Base-by-base conservation (phyloP, 2,888 invertebrate species). In the Anoplius nigerrimus region DNA sequence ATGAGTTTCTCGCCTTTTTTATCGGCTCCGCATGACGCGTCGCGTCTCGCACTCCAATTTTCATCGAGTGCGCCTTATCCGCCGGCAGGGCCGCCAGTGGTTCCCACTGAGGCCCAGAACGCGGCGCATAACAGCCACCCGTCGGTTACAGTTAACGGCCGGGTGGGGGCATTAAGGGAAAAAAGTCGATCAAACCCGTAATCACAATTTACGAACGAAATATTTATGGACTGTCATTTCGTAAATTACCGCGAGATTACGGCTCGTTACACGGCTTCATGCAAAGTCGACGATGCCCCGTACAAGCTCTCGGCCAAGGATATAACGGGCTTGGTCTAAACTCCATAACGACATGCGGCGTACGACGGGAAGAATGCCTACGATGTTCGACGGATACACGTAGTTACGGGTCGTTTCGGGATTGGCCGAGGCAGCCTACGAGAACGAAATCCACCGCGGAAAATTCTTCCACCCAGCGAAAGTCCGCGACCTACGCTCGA, bases 141-240 rank as follows among this genome's bases (percentile, higher is more conserved):
- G 34, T 34, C 34, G 11, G 34, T 34, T 34, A 34, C 34, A 34
- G 34, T 34, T 34, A 34, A 34, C 4, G 11, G 34, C 34, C 4
- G 34, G 34, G 34, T 34, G 34, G 34, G 34, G 34, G 34, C 34
- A 34, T 34, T 34, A 34, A 34, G 34, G 4, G 56, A 18, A 42
- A 1, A 11, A 52, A 64, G 59, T 67, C 70, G 72, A 78, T 74
- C 74, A 61, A 71, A 71, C 76, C 78, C 67, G 64, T 76, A 78
- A 78, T 78, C 78, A 75, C 62, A 72, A 72, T 78, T 78, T 78
- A 71, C 72, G 72, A 64, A 74, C 76, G 71, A 78, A 78, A 78
- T 78, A 78, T 78, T 78, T 76, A 78, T 75, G 75, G 65, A 75
- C 78, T 78, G 78, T 72, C 78, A 78, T 78, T 78, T 78, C 42